Base-by-base conservation (phyloP, 2,113 vertebrate genomes). In the Silurus asotus region DNA sequence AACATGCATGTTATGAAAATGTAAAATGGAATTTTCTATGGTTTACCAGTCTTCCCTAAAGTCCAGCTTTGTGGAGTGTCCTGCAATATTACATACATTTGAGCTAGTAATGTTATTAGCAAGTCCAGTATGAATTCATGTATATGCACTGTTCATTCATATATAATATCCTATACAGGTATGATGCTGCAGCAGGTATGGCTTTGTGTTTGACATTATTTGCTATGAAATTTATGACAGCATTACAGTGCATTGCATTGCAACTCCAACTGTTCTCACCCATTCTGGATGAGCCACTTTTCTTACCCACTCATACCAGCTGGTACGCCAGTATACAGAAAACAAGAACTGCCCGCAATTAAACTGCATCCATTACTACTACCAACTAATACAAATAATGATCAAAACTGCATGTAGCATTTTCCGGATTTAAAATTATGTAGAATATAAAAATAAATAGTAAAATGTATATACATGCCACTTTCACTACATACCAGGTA, bases 241-340 rank as follows among this genome's bases (percentile, higher is more conserved):
- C 15, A 61, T 80, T 80, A 62, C 25, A 80, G 78, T 64, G 64
- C 59, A 81, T 28, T 81, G 48, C 45, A 81, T 8, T 65, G 48
- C 45, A 65, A 25, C 20, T 81, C 80, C 80, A 81, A 81, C 45
- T 81, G 77, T 61, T 79, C 80, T 81, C 80, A 81, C 80, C 45
- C 80, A 65, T 64, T 81, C 59, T 25, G 61, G 45, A 81, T 49
- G 20, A 81, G 80, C 45, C 61, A 81, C 45, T 49, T 79, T 79
- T 79, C 61, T 65, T 65, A 81, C 80, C 80, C 80, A 81, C 80
- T 65, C 45, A 81, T 81, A 81, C 80, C 80, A 81, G 80, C 61
- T 81, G 80, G 58, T 65, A 81, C 23, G 1, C 23, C 58, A 65
- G 19, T 64, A 64, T 81, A 51, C 80, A 64, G 58, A 81, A 81